Evolutionary conservation across 2,113 vertebrate species (phyloP).

Genomic region (Pluvialis apricaria): DNA sequence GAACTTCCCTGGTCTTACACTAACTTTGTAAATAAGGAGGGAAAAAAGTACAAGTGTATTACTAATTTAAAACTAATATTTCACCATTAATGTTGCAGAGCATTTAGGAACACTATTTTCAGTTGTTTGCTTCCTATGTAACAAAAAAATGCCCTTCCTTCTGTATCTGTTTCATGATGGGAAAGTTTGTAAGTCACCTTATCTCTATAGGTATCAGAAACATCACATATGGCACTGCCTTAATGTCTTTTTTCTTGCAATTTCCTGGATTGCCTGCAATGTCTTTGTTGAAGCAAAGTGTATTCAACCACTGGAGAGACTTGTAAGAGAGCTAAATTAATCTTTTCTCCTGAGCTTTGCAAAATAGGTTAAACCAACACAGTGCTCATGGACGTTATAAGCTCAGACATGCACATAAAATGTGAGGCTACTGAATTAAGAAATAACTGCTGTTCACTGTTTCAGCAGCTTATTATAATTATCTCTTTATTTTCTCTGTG

Average conservation of each 20-base stretch:
- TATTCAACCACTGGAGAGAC: background rate
- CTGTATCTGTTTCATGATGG: background rate
- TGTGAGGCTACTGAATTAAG: conserved; percentile 8
- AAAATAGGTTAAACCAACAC: conserved; percentile 30
- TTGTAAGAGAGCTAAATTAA: conserved; percentile 15
- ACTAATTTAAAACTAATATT: background rate
- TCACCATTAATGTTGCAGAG: background rate
- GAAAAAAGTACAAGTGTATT: background rate
- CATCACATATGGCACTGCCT: background rate
- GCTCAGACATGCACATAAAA: conserved; percentile 4
- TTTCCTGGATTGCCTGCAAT: conserved; percentile 34
- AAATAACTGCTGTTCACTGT: background rate
- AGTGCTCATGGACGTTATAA: background rate
- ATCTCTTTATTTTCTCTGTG: background rate
- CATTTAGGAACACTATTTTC: background rate
- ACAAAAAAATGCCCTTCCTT: background rate
- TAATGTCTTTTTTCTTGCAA: background rate
- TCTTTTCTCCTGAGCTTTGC: conserved; percentile 23
- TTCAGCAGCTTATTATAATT: conserved; percentile 25
- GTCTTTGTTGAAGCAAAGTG: background rate
- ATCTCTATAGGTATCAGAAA: conserved; percentile 20
- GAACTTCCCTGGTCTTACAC: background rate
- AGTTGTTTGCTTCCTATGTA: background rate
- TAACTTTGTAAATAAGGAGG: background rate
- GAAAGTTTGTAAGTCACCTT: background rate